Base-by-base conservation (phyloP, 2,113 vertebrate species). In the Osmerus mordax region DNA sequence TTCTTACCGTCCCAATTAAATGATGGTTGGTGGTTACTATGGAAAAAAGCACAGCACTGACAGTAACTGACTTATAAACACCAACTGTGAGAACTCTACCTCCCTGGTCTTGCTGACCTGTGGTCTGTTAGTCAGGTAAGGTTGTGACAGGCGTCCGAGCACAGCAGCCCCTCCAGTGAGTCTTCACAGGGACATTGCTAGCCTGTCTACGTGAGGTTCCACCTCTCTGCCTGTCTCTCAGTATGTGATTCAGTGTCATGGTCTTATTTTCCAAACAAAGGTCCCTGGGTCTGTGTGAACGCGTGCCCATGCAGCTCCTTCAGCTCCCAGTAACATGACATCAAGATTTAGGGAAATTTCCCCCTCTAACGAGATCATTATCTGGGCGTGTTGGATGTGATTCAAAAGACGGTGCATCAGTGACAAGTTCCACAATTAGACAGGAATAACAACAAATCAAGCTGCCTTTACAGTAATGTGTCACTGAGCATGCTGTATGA, bases 361-460 rank as follows among this genome's bases (percentile, higher is more conserved):
- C 83, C 81, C 67, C 67, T 69, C 60, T 16, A 73, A 60, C n/a
- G 55, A 78, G 79, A 74, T 74, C 81, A 89, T 89, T 87, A 89
- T 72, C 71, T 87, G 82, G 86, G 89, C 77, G 79, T 86, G 85
- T 68, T 75, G 76, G 63, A 71, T 69, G 67, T 85, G 84, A 88
- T 82, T 91, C 86, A 88, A 86, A 76, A 84, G 77, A 54, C 75
- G 71, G 84, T 72, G 81, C 83, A 86, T 87, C 83, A 63, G 79
- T 86, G 88, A 88, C 85, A 86, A 86, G 83, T 88, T 60, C 81
- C 77, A 88, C 85, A 87, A 89, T 91, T 87, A 86, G 84, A 84
- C 70, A 79, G 85, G 88, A 88, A 89, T 88, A 87, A 87, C 81
- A 86, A 86, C 86, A 86, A 87, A 90, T 87, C 86, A 85, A 86